phyloP scores from a whole-genome alignment of 2,113 vertebrate genomes.

The Triplophysa dalaica region DNA sequence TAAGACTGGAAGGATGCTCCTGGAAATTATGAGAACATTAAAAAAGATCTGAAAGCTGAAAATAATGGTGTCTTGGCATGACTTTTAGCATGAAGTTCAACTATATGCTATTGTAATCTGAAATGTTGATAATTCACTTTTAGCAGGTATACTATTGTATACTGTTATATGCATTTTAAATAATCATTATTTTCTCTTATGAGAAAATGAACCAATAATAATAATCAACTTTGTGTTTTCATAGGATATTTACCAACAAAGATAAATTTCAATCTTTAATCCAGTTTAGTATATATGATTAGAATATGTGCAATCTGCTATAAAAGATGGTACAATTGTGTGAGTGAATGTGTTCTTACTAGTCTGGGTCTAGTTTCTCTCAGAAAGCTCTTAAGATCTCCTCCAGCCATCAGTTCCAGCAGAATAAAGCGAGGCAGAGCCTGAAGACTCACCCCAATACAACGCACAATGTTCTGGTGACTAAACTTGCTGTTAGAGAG shows the following conservation, averaged over 20 bases:
- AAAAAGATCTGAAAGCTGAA: conserved; percentile 7
- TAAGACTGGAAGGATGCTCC: conserved; percentile 91
- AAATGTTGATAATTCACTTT: too few relatives aligned
- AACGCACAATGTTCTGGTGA: conserved; percentile 98
- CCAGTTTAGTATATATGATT: neutral
- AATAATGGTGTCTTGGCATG: neutral
- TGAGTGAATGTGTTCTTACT: conserved; percentile 72
- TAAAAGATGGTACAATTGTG: too few relatives aligned
- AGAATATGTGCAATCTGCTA: neutral
- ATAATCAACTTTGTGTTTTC: too few relatives aligned
- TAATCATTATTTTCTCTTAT: too few relatives aligned
- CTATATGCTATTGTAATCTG: too few relatives aligned
- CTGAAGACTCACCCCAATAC: conserved; percentile 93
- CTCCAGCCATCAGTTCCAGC: conserved; percentile 95
- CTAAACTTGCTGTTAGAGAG: conserved; percentile 89
- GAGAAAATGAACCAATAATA: too few relatives aligned
- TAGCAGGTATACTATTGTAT: too few relatives aligned
- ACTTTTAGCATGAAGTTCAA: too few relatives aligned
- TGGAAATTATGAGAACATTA: conserved; percentile 59
- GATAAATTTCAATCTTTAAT: too few relatives aligned
- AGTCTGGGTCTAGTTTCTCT: conserved; percentile 91
- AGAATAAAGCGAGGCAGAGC: conserved; percentile 94
- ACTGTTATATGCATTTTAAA: too few relatives aligned
- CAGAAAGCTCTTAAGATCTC: conserved; percentile 95
- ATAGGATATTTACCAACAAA: too few relatives aligned